Conservation (phyloP, 2,113 vertebrate species). For the Lasiurus borealis region DNA sequence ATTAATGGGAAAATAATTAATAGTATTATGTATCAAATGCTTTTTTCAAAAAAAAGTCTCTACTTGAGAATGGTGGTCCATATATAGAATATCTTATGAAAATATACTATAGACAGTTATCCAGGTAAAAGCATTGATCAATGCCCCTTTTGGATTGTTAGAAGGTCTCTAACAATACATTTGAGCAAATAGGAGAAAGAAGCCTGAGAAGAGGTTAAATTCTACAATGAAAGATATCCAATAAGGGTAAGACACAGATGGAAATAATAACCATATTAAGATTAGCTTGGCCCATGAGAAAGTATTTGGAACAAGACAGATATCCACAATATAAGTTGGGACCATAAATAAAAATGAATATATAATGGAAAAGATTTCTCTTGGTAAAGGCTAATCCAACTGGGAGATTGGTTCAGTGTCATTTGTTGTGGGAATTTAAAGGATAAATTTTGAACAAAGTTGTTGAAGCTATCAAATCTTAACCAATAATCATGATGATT, state of each 20-base stretch:
- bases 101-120: background rate
- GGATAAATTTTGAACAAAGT: constrained; percentile 21
- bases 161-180: background rate
- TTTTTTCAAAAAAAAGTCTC: constrained; percentile 9
- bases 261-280: constrained; percentile 39
- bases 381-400: background rate
- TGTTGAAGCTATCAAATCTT: background rate
- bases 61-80: background rate
- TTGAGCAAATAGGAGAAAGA: background rate
- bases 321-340: background rate
- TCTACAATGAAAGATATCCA: background rate
- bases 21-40: background rate
- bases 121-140: background rate
- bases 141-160: background rate
- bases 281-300: background rate
- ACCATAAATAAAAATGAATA: constrained; percentile 55
- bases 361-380: constrained; percentile 14
- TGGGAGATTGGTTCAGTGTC: background rate
- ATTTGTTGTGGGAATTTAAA: constrained; percentile 40
- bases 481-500: background rate
- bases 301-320: constrained; percentile 26
- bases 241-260: background rate
- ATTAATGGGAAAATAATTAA: background rate
- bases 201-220: background rate
- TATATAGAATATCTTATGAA: background rate